These are phyloP conservation scores for Burhinus bistriatus DNA, from an alignment of 2,113 vertebrate genomes.

Conservation along the genomic window DNA sequence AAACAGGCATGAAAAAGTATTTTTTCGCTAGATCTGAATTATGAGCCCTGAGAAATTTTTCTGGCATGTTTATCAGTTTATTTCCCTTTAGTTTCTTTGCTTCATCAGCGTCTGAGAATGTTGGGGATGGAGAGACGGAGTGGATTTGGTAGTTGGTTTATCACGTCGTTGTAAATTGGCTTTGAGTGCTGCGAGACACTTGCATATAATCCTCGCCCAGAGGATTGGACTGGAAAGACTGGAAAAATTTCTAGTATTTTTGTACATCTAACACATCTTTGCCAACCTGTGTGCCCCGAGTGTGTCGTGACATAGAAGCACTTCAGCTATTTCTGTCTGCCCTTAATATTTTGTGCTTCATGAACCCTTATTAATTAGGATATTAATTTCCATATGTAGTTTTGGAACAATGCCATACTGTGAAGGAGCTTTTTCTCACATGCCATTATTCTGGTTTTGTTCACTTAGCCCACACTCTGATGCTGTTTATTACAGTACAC, in stretches of 20 bases:
- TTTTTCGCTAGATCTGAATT: background rate
- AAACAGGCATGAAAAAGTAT: background rate
- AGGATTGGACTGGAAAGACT: background rate
- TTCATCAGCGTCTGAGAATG: slow-evolving; percentile 46
- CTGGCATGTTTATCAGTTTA: slow-evolving; percentile 9
- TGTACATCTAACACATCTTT: background rate
- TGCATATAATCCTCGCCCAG: background rate
- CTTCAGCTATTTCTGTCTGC: slow-evolving; percentile 21
- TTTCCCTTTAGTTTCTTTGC: background rate
- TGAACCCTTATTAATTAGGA: slow-evolving; percentile 43
- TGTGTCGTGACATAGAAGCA: background rate
- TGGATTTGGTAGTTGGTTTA: slow-evolving; percentile 40
- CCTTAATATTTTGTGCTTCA: slow-evolving; percentile 13
- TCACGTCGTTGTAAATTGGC: background rate
- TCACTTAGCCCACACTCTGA: background rate
- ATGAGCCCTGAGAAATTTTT: background rate
- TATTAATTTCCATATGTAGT: slow-evolving; percentile 56
- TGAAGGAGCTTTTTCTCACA: background rate
- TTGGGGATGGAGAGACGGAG: background rate
- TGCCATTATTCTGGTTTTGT: background rate
- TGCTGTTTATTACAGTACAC: background rate
- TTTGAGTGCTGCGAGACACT: background rate
- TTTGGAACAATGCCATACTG: slow-evolving; percentile 21
- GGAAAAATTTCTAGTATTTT: slow-evolving; percentile 9
- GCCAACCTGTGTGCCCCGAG: background rate